Base-by-base conservation (phyloP, 2,113 vertebrate genomes). In the Etheostoma spectabile region DNA sequence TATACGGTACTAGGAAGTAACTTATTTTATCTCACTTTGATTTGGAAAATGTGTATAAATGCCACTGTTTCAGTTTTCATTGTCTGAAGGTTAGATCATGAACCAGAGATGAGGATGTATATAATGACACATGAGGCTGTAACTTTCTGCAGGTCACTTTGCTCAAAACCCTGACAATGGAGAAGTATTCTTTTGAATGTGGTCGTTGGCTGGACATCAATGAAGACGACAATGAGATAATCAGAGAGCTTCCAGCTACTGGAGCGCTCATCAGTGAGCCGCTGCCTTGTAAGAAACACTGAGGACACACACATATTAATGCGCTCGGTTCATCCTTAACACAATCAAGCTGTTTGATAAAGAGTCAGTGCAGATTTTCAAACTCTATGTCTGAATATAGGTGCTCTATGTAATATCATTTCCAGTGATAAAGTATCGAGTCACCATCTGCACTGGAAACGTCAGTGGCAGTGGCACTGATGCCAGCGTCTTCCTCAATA, bases 161-260 rank as follows among this genome's bases (percentile, higher is more conserved):
- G 88, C 92, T 99, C 91, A 99, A 99, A 92, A 97, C 95, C 0
- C 89, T 99, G 87, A 98, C 96, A 12, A 97, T 95, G 91, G 97
- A 99, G 86, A 98, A 98, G 91, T 99, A 99, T 81, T 95, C 95
- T 0, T 99, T 99, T 88, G 94, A 89, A 59, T 99, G 98, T 2
- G 96, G 96, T 75, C 97, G 97, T 35, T 99, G 98, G 98, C 90
- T 99, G 84, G 98, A 99, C 89, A 94, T 97, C 89, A 99, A 97
- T 1, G 98, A 99, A 78, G 98, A 99, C 0, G 97, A 99, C 93
- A 96, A 97, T 13, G 98, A 99, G 91, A 99, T 98, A 0, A 92
- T 97, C 81, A 89, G 98, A 90, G 98, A 99, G 67, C 95, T 99
- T 77, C 93, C 97, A 0, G 97, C 97, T 0, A 96, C 96, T 22